These are phyloP conservation scores for Liopterus haemorrhoidalis DNA, from an alignment of 2,888 invertebrate species.

Conservation along the genomic window DNA sequence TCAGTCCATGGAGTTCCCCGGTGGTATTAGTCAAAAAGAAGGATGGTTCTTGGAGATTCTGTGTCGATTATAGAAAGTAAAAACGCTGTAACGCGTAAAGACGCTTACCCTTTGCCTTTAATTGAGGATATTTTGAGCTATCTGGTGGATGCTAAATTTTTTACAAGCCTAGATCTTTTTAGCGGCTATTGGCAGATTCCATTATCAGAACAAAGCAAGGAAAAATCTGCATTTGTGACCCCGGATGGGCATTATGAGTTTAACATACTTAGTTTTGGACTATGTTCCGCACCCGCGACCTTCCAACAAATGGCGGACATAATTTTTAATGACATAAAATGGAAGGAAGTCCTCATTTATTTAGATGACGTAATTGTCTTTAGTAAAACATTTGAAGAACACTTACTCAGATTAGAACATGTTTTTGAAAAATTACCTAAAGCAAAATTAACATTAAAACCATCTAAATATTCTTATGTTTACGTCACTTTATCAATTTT, in stretches of 20 bases:
- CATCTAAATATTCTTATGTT: conserved; percentile 18
- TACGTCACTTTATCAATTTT: conserved; percentile 3
- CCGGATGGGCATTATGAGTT: conserved; percentile 16
- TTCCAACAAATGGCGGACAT: conserved; percentile 1
- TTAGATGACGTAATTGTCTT: conserved; percentile 19
- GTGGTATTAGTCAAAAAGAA: too few species aligned
- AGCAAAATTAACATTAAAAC: conserved; percentile 19
- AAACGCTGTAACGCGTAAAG: too few species aligned
- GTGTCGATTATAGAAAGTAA: too few species aligned
- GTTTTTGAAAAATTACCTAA: conserved; percentile 17
- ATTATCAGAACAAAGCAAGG: too few species aligned
- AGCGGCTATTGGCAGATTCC: too few species aligned
- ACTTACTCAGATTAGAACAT: conserved; percentile 5
- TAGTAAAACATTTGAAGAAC: conserved; percentile 6
- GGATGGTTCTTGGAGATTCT: too few species aligned
- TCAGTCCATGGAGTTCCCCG: too few species aligned
- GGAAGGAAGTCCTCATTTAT: conserved; percentile 19
- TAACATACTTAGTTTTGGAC: not conserved
- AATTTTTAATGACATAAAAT: conserved; percentile 9
- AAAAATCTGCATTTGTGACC: too few species aligned
- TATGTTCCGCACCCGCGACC: not conserved
- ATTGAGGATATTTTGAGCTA: too few species aligned
- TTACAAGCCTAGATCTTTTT: too few species aligned
- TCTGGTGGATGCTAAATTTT: too few species aligned
- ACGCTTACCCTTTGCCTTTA: too few species aligned